These are phyloP conservation scores for Panzeria rudis DNA, from an alignment of 2,888 invertebrate genomes.

Conservation along the genomic window DNA sequence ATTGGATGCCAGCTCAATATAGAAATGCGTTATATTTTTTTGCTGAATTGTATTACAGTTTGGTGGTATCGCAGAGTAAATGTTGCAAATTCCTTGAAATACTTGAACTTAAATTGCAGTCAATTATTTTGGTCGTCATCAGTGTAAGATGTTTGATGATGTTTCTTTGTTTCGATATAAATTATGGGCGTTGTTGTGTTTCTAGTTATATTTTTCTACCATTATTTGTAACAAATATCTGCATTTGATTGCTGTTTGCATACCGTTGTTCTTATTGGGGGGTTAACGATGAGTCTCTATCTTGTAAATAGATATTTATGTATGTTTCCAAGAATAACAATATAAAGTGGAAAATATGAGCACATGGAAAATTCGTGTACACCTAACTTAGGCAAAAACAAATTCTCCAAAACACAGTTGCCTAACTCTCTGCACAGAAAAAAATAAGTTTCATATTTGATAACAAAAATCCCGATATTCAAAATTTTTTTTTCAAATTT, in stretches of 20 bases:
- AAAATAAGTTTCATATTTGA: too few species aligned
- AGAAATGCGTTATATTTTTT: conserved; percentile 27
- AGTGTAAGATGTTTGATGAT: conserved; percentile 46
- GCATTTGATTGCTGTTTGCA: conserved; percentile 48
- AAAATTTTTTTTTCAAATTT: too few species aligned
- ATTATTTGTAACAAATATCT: conserved; percentile 61
- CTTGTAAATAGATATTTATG: too few species aligned
- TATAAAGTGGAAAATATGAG: neutral
- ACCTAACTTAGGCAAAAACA: too few species aligned
- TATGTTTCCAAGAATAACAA: too few species aligned
- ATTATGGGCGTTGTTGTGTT: conserved; percentile 55
- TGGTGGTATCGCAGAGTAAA: conserved; percentile 6
- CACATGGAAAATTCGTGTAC: too few species aligned
- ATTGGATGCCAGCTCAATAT: conserved; percentile 26
- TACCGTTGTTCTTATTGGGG: neutral
- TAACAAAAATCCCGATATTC: too few species aligned
- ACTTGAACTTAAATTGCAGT: conserved; percentile 71
- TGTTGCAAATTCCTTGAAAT: conserved; percentile 55
- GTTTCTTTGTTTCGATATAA: conserved; percentile 27
- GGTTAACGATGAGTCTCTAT: neutral
- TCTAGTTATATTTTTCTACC: conserved; percentile 29
- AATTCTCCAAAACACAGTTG: too few species aligned
- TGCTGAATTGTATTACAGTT: conserved; percentile 7
- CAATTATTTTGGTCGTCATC: conserved; percentile 62
- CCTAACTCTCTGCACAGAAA: too few species aligned